These are phyloP conservation scores for Cinclus cinclus DNA, from an alignment of 2,113 vertebrate species.

Conservation along the genomic window DNA sequence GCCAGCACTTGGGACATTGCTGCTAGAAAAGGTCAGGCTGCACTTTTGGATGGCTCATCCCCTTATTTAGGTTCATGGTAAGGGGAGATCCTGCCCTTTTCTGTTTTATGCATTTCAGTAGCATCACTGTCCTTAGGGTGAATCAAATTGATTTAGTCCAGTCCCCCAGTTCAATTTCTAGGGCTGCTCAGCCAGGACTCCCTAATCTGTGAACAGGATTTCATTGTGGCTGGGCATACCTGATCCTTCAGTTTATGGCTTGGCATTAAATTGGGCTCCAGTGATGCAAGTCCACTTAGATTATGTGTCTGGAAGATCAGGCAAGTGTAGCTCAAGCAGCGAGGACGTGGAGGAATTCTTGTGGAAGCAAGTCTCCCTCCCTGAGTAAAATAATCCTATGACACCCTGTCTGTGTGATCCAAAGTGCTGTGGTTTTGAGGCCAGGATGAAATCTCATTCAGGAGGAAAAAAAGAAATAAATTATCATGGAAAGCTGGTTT, in stretches of 20 bases:
- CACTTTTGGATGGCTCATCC: neutral
- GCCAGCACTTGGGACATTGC: neutral
- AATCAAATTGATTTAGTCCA: slow-evolving; percentile 59
- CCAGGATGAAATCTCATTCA: slow-evolving; percentile 4
- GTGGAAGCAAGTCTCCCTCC: neutral
- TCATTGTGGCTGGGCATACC: slow-evolving; percentile 36
- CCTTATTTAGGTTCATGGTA: neutral
- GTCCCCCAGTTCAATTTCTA: slow-evolving; percentile 44
- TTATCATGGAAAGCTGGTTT: neutral
- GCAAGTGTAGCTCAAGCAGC: neutral
- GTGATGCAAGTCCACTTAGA: slow-evolving; percentile 47
- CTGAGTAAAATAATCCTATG: slow-evolving; percentile 20
- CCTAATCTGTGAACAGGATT: slow-evolving; percentile 62
- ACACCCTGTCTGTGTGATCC: neutral
- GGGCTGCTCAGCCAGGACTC: slow-evolving; percentile 7
- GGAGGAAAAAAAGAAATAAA: slow-evolving; percentile 4
- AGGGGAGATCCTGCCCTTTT: neutral
- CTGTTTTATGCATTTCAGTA: slow-evolving; percentile 7
- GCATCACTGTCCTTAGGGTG: slow-evolving; percentile 31
- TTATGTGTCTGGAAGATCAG: slow-evolving; percentile 49
- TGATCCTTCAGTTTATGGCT: slow-evolving; percentile 57
- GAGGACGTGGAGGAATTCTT: neutral
- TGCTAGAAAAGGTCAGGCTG: slow-evolving; percentile 22
- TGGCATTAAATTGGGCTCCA: slow-evolving; percentile 64
- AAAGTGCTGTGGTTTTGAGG: neutral